Percentiles rank a stretch among this genome's conserved stretches.
phyloP scores from a whole-genome alignment of 2,113 vertebrate species.

The Bolborhynchus lineola region DNA sequence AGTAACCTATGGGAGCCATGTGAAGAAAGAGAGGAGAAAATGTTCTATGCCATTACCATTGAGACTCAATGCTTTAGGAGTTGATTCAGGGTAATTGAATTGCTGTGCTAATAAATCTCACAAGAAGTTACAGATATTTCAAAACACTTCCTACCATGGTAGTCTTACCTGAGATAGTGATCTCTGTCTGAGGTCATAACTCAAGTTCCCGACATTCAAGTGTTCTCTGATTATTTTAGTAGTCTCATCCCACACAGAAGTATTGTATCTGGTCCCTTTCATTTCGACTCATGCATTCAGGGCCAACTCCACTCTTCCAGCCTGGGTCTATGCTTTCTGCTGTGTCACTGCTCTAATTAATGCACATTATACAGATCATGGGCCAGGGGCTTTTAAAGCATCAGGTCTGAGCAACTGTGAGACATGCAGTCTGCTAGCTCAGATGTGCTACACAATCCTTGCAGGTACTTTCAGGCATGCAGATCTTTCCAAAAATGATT shows the following conservation, averaged over 20 bases:
- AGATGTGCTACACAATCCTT: neutral
- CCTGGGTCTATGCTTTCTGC: neutral
- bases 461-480: accelerated
- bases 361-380: accelerated
- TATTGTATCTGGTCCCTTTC: accelerated
- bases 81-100: neutral
- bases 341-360: accelerated
- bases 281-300: accelerated
- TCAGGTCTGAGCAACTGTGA: neutral
- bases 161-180: neutral
- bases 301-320: neutral
- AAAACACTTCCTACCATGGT: neutral
- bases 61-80: neutral
- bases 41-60: neutral
- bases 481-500: neutral
- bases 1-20: neutral
- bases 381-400: neutral
- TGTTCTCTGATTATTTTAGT: neutral
- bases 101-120: neutral
- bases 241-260: accelerated
- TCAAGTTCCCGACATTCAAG: neutral
- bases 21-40: neutral
- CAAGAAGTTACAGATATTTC: neutral
- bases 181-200: neutral
- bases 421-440: neutral